Evolutionary conservation across 2,797 vertebrate genomes (phyloP).

Genomic region (Galago senegalensis): DNA sequence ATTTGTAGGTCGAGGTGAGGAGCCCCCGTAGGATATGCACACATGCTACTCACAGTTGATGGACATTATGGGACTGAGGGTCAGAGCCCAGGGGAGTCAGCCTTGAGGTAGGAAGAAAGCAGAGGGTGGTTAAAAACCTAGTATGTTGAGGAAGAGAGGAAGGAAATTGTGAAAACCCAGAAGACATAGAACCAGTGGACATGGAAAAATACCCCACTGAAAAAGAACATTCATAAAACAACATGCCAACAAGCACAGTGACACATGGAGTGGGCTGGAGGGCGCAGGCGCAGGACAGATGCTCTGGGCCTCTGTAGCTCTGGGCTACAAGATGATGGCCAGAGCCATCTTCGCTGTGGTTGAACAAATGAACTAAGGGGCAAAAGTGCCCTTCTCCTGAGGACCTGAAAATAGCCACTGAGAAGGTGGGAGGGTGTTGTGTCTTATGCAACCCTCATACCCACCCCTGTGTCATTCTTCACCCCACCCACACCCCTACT

Average conservation of each 20-base stretch:
- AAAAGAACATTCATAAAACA: not conserved
- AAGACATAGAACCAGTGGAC: not conserved
- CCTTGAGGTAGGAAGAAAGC: not conserved
- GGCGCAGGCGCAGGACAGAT: not conserved
- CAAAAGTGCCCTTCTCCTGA: not conserved
- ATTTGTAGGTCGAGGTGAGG: not conserved
- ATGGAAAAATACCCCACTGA: not conserved
- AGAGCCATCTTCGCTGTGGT: not conserved
- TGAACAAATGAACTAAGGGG: not conserved
- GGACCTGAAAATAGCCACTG: not conserved
- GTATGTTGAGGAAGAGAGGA: not conserved
- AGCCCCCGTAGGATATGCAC: not conserved
- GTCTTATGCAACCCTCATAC: too few species aligned
- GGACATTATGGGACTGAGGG: not conserved
- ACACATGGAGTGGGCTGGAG: rapidly evolving
- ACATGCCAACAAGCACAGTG: not conserved
- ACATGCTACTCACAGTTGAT: not conserved
- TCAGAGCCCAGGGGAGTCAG: not conserved
- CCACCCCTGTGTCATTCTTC: not conserved
- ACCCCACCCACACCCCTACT: not conserved
- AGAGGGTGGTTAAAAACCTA: not conserved
- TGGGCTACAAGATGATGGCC: not conserved
- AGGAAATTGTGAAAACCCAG: not conserved
- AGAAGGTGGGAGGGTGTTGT: not conserved
- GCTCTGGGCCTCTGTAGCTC: not conserved